Evolutionary conservation across 1,140 invertebrate species (phyloP).

Genomic region (Papilio machaon): DNA sequence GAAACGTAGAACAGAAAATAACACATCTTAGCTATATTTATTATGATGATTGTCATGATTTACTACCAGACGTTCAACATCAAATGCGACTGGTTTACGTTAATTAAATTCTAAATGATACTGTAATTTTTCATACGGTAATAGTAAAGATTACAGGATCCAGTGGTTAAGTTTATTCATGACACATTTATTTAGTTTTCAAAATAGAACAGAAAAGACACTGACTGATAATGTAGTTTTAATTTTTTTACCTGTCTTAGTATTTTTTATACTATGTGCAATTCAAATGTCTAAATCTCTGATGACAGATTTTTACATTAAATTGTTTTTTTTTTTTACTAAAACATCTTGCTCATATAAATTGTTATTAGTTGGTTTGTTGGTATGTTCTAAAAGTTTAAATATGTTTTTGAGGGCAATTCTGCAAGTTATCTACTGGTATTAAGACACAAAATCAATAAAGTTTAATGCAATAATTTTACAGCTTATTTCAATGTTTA

Average conservation of each 20-base stretch:
- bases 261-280: too few relatives aligned
- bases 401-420: too few relatives aligned
- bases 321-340: background rate
- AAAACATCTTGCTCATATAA: too few relatives aligned
- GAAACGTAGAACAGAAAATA: slow-evolving; percentile 21
- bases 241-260: background rate
- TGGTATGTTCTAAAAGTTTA: too few relatives aligned
- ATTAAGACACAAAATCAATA: too few relatives aligned
- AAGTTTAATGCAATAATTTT: too few relatives aligned
- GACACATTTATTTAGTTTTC: background rate
- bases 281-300: background rate
- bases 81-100: slow-evolving; percentile 22
- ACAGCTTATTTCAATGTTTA: too few relatives aligned
- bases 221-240: background rate
- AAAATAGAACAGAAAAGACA: background rate
- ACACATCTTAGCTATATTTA: slow-evolving; percentile 28
- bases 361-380: too few relatives aligned
- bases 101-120: slow-evolving; percentile 26
- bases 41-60: slow-evolving; percentile 33
- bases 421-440: too few relatives aligned
- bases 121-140: slow-evolving; percentile 15
- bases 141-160: slow-evolving; percentile 25
- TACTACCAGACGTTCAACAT: slow-evolving; percentile 18
- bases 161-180: background rate
- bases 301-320: background rate